Base-by-base conservation (phyloP, 1,140 invertebrate species). In the Conus ventricosus region DNA sequence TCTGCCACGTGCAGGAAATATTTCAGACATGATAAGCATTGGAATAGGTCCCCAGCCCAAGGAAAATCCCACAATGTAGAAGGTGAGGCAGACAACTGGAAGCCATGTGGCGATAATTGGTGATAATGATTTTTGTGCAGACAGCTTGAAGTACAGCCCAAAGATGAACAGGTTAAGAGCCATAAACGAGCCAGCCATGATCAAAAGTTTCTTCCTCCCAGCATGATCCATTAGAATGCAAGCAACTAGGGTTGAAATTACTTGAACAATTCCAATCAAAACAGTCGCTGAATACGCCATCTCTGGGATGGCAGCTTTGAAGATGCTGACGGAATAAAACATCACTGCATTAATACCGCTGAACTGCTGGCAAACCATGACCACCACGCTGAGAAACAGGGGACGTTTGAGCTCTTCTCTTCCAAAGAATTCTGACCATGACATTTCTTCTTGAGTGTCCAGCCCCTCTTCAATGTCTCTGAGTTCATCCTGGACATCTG, bases 21-120 rank as follows among this genome's bases (percentile, higher is more conserved):
- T 96, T 95, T 98, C 98, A 55, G 98, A 98, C 96, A 98, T 97
- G 97, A 99, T 98, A 10, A 99, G 95, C 98, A 98, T 99, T 4
- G 98, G 98, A 89, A 99, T 97, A 0, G 98, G 98, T 0, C 98
- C 98, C 86, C 97, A 97, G 91, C 98, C 98, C 39, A 99, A 94
- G 0, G 98, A 98, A 95, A 99, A 99, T 51, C 97, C 97, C 54
- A 98, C 95, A 0, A 99, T 97, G 94, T 98, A 99, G 20, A 98
- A 93, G 20, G 98, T 97, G 85, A 99, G 97, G 93, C 97, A 97
- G 8, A 96, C 95, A 3, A 99, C 94, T 4, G 98, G 98, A 63
- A 99, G 90, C 97, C 97, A 98, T 25, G 97, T 96, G 17, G 94
- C 92, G 23, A 89, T 20, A 15, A 88, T 51, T 60, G 81, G 53